Conservation (phyloP, 2,888 invertebrate genomes). For the Pogonocherus hispidulus region DNA sequence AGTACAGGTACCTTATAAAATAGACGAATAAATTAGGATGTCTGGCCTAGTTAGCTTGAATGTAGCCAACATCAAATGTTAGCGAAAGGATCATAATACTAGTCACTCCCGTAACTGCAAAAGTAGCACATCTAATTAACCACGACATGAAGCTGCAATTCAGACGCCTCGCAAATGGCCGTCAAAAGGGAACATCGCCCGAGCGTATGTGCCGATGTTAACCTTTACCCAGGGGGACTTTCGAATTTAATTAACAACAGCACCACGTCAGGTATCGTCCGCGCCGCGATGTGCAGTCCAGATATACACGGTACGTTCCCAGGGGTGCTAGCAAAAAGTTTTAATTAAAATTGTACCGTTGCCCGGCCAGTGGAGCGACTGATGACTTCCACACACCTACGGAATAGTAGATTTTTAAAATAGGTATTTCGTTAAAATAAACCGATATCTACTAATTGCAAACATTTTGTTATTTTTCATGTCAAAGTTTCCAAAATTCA, state of each 20-base stretch:
- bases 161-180: slow-evolving; percentile 11
- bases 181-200: slow-evolving; percentile 29
- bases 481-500: no score
- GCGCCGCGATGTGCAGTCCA: slow-evolving; percentile 33
- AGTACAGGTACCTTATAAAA: no score
- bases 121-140: slow-evolving; percentile 1
- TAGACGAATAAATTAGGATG: no score
- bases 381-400: slow-evolving; percentile 16
- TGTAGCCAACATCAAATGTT: no score
- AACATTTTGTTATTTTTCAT: no score
- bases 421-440: no score
- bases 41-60: no score
- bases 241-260: slow-evolving; percentile 43
- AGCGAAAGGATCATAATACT: no score
- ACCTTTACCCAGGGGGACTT: slow-evolving; percentile 33
- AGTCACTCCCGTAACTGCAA: no score
- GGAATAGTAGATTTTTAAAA: slow-evolving; percentile 21
- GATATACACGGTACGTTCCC: slow-evolving; percentile 37
- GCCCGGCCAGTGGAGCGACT: slow-evolving; percentile 27
- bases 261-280: slow-evolving; percentile 36
- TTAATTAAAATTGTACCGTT: slow-evolving; percentile 39
- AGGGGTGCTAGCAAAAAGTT: slow-evolving; percentile 37
- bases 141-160: slow-evolving; percentile 10
- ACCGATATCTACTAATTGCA: no score
- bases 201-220: slow-evolving; percentile 35